Evolutionary conservation across 2,113 vertebrate genomes (phyloP).

Genomic region (Ceyx margarethae): DNA sequence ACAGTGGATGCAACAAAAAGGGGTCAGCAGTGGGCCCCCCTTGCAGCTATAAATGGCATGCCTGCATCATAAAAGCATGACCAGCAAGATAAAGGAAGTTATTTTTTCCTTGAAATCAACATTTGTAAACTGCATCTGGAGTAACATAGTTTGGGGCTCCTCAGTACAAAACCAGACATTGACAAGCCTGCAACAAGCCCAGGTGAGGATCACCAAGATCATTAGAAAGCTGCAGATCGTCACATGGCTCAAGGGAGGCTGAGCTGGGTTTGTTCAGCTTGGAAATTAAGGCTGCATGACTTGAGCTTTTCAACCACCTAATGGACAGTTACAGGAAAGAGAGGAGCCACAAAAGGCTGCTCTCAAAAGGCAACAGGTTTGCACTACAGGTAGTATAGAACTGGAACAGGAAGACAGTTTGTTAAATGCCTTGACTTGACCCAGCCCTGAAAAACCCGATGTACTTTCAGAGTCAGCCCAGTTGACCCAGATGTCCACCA

Average conservation of each 20-base stretch:
- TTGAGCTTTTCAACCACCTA: not conserved
- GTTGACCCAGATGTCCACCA: not conserved
- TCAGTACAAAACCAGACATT: not conserved
- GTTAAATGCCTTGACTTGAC: not conserved
- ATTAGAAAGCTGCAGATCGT: not conserved
- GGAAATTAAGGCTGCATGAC: not conserved
- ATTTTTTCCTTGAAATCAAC: not conserved
- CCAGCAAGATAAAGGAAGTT: not conserved
- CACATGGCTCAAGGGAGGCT: not conserved
- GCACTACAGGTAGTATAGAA: not conserved
- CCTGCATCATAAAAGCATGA: not conserved
- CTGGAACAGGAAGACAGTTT: not conserved
- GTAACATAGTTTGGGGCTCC: not conserved
- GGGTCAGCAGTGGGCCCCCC: not conserved
- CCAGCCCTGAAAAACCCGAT: not conserved
- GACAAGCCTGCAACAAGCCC: not conserved
- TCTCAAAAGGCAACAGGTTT: not conserved
- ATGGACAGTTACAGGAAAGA: not conserved
- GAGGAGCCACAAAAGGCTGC: not conserved
- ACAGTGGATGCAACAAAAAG: rapidly evolving
- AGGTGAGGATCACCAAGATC: not conserved
- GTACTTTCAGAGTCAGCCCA: not conserved
- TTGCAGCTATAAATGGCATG: not conserved
- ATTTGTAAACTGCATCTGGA: not conserved
- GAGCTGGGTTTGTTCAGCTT: not conserved